Evolutionary conservation across 2,113 vertebrate genomes (phyloP).

Genomic region (Salvelinus sp.): DNA sequence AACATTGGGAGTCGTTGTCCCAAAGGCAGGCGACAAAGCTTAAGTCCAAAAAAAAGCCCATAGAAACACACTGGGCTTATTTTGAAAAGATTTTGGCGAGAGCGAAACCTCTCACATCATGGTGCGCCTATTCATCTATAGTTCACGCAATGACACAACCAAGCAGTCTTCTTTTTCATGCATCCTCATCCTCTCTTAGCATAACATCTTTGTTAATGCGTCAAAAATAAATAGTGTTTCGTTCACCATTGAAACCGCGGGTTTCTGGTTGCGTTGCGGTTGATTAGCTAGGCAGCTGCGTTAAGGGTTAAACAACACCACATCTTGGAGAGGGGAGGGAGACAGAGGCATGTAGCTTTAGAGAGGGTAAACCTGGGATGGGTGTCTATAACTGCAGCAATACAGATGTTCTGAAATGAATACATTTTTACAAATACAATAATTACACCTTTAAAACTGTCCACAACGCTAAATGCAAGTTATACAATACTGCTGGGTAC

Average conservation of each 20-base stretch:
- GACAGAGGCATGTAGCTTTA: not conserved
- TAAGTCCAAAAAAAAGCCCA: no score
- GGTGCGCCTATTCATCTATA: not conserved
- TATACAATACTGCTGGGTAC: conserved; percentile 88
- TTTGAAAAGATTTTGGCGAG: no score
- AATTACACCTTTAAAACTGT: conserved; percentile 90
- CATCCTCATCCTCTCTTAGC: not conserved
- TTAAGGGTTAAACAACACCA: conserved; percentile 46
- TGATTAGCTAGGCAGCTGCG: conserved; percentile 72
- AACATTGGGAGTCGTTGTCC: no score
- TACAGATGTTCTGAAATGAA: conserved; percentile 67
- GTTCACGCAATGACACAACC: not conserved
- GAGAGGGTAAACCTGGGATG: conserved; percentile 50
- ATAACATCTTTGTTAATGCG: not conserved
- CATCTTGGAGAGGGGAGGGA: conserved; percentile 46
- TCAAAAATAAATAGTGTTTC: not conserved
- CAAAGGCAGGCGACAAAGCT: no score
- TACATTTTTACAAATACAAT: conserved; percentile 96
- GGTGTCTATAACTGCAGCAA: conserved; percentile 62
- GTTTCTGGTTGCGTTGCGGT: no score
- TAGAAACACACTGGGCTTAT: no score
- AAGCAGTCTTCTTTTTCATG: not conserved
- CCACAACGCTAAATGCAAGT: conserved; percentile 90
- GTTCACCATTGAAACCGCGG: not conserved
- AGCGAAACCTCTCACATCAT: no score